A percentile compares a stretch with the other conserved stretches of the same genome.
These are phyloP conservation scores for Gadopsis bispinosus DNA, from an alignment of 2,797 vertebrate species.

Conservation along the genomic window DNA sequence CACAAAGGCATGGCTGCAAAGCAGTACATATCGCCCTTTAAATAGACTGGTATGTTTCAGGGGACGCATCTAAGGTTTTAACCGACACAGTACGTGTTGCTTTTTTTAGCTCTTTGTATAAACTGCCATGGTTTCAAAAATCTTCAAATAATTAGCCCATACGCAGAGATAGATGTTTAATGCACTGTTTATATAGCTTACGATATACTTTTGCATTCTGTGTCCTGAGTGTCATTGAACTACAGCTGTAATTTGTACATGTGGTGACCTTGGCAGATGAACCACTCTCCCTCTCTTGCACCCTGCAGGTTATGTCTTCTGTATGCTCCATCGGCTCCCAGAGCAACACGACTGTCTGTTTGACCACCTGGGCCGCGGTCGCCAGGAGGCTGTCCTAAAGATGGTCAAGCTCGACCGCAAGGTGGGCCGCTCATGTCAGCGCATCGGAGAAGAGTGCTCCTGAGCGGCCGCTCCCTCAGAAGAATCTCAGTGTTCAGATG, in stretches of 20 bases:
- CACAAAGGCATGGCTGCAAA: constrained; percentile 16
- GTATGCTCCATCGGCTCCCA: constrained; percentile 95
- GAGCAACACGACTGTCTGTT: constrained; percentile 96
- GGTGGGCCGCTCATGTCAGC: constrained; percentile 97
- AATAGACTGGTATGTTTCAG: not conserved
- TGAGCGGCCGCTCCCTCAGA: constrained; percentile 75
- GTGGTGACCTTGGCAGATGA: not conserved
- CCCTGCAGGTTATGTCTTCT: constrained; percentile 92
- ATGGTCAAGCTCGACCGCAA: constrained; percentile 98
- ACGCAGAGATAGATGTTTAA: not conserved
- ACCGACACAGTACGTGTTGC: not conserved
- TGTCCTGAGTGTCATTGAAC: not conserved
- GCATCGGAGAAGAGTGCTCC: constrained; percentile 95
- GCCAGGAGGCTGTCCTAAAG: constrained; percentile 95
- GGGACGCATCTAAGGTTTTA: not conserved
- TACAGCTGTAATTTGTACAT: not conserved
- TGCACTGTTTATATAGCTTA: not conserved
- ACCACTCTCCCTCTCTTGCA: not conserved
- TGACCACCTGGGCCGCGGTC: constrained; percentile 96
- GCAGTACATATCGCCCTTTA: constrained; percentile 13
- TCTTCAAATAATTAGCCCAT: not conserved
- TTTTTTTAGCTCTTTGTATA: not conserved
- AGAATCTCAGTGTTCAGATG: constrained; percentile 47
- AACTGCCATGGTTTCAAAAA: not conserved
- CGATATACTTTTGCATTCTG: not conserved